phyloP scores from a whole-genome alignment of 2,888 invertebrate species.

The Holacanthella duospinosa region DNA sequence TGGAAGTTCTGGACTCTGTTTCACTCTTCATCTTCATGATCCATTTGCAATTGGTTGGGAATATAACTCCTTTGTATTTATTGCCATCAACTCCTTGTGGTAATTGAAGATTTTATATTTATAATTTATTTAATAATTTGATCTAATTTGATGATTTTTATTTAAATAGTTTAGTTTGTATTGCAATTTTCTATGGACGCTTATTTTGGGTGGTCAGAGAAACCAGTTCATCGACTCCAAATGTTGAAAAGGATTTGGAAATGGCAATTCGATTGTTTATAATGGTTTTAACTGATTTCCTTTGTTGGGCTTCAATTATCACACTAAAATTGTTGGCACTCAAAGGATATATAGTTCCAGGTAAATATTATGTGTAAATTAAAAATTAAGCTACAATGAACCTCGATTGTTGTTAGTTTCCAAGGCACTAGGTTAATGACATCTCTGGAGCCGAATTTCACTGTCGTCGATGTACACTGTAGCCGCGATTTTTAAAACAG shows the following conservation, averaged over 20 bases:
- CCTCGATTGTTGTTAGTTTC: background rate
- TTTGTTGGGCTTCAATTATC: constrained; percentile 61
- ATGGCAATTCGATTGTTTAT: constrained; percentile 58
- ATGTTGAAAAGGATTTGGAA: constrained; percentile 50
- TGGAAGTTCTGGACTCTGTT: constrained; percentile 57
- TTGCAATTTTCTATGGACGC: constrained; percentile 51
- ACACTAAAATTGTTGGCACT: constrained; percentile 54
- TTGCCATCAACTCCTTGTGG: constrained; percentile 54
- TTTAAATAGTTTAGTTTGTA: constrained; percentile 46
- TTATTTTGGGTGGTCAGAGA: constrained; percentile 55
- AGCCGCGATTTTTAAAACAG: background rate
- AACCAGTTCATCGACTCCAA: constrained; percentile 52
- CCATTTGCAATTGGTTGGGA: constrained; percentile 58
- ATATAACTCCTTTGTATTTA: constrained; percentile 58
- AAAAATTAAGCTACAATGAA: background rate
- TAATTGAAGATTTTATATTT: constrained; percentile 37
- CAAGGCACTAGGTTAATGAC: background rate
- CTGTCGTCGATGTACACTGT: too few species aligned
- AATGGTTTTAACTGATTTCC: constrained; percentile 58
- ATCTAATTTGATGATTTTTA: background rate
- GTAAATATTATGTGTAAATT: constrained; percentile 42
- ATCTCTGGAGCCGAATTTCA: too few species aligned
- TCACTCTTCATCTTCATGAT: constrained; percentile 59
- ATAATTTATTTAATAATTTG: background rate
- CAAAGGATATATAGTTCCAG: constrained; percentile 47